These are phyloP conservation scores for Mastacembelus armatus DNA, from an alignment of 2,797 vertebrate genomes.

Conservation along the genomic window DNA sequence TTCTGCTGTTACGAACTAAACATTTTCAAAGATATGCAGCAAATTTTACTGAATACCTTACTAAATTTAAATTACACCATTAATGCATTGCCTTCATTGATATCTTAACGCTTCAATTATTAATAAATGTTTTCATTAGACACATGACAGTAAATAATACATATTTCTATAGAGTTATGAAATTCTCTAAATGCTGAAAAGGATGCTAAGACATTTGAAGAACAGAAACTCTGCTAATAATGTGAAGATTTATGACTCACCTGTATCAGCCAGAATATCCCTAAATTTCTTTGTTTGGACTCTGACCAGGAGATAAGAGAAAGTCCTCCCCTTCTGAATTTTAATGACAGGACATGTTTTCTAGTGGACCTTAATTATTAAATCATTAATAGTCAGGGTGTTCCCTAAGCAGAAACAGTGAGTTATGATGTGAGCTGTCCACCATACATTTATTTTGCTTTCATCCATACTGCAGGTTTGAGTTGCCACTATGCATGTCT, in stretches of 20 bases:
- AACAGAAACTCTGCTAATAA: not conserved
- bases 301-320: slow-evolving; percentile 52
- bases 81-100: not conserved
- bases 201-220: not conserved
- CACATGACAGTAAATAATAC: not conserved
- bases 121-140: not conserved
- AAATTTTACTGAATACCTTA: not conserved
- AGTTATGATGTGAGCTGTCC: no score
- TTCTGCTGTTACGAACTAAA: not conserved
- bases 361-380: not conserved
- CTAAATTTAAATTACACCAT: not conserved
- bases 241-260: slow-evolving; percentile 35
- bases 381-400: no score
- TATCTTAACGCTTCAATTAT: not conserved
- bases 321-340: slow-evolving; percentile 44
- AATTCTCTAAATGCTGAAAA: not conserved
- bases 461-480: not conserved
- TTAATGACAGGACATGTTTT: not conserved
- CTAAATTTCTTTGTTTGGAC: slow-evolving; percentile 45
- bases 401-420: no score
- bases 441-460: not conserved
- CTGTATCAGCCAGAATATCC: slow-evolving; percentile 30
- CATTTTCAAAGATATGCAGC: not conserved
- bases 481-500: not conserved
- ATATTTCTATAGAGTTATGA: not conserved